These are phyloP conservation scores for Malthinus flaveolus DNA, from an alignment of 2,888 invertebrate species.

Conservation along the genomic window DNA sequence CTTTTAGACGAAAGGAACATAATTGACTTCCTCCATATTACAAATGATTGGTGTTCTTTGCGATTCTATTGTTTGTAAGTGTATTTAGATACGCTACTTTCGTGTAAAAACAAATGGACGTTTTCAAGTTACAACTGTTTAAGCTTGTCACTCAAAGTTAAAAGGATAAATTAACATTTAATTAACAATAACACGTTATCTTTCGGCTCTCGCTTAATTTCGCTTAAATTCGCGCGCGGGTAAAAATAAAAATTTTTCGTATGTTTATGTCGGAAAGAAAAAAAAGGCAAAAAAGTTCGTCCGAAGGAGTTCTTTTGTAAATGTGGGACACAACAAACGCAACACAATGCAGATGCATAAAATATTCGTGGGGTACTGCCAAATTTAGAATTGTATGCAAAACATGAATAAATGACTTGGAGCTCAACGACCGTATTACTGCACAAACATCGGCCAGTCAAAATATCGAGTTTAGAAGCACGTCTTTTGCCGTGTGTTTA, in stretches of 20 bases:
- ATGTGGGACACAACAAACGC: slow-evolving; percentile 5
- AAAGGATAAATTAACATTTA: slow-evolving; percentile 35
- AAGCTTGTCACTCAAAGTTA: slow-evolving; percentile 35
- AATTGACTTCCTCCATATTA: slow-evolving; percentile 26
- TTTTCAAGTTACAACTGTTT: slow-evolving; percentile 36
- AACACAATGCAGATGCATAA: slow-evolving; percentile 14
- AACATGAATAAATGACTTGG: slow-evolving; percentile 17
- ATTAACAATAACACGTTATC: slow-evolving; percentile 34
- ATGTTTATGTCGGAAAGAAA: too few species aligned
- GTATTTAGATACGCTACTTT: slow-evolving; percentile 27
- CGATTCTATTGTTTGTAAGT: slow-evolving; percentile 25
- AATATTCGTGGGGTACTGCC: slow-evolving; percentile 11
- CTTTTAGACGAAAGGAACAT: slow-evolving; percentile 16
- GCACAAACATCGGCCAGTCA: slow-evolving; percentile 27
- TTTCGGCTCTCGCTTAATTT: slow-evolving; percentile 1
- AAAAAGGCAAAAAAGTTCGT: too few species aligned
- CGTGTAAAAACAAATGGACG: slow-evolving; percentile 38
- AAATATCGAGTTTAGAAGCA: slow-evolving; percentile 34
- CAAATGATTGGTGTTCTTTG: slow-evolving; percentile 24
- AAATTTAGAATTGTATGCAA: slow-evolving; percentile 13
- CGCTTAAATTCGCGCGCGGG: slow-evolving; percentile 21
- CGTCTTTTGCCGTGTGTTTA: slow-evolving; percentile 35
- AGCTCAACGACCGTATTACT: slow-evolving; percentile 30
- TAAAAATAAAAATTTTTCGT: slow-evolving; percentile 15
- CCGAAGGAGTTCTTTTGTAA: not conserved